These are phyloP conservation scores for Dynastes grantii DNA, from an alignment of 2,888 invertebrate genomes.

Conservation along the genomic window DNA sequence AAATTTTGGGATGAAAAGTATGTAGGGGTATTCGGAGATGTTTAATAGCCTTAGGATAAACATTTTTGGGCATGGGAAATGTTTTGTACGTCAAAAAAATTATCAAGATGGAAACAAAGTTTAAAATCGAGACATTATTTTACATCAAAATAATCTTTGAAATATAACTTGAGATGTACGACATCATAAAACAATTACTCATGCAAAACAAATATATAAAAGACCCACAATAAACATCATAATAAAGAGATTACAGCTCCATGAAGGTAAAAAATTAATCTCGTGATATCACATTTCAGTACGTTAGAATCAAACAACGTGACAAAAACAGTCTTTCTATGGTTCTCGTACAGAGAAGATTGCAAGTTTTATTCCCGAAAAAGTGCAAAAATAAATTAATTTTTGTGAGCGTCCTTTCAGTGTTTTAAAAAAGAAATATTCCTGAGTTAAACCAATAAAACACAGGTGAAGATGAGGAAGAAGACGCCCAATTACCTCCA, in stretches of 20 bases:
- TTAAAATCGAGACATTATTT: no score
- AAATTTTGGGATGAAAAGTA: no score
- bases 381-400: slow-evolving; percentile 5
- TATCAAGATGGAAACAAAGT: no score
- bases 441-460: neutral
- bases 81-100: no score
- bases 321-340: no score
- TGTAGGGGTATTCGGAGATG: no score
- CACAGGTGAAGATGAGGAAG: neutral
- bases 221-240: neutral
- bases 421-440: neutral
- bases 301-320: neutral
- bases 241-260: neutral
- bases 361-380: neutral
- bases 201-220: neutral
- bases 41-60: no score
- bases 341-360: no score
- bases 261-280: slow-evolving; percentile 13
- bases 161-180: neutral
- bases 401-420: slow-evolving; percentile 2
- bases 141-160: no score
- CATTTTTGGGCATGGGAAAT: no score
- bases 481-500: neutral
- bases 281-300: neutral
- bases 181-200: slow-evolving; percentile 1